A percentile compares a stretch with the other conserved stretches of the same genome.
phyloP scores from a whole-genome alignment of 2,797 vertebrate genomes.

The Rhodeus uyekii region DNA sequence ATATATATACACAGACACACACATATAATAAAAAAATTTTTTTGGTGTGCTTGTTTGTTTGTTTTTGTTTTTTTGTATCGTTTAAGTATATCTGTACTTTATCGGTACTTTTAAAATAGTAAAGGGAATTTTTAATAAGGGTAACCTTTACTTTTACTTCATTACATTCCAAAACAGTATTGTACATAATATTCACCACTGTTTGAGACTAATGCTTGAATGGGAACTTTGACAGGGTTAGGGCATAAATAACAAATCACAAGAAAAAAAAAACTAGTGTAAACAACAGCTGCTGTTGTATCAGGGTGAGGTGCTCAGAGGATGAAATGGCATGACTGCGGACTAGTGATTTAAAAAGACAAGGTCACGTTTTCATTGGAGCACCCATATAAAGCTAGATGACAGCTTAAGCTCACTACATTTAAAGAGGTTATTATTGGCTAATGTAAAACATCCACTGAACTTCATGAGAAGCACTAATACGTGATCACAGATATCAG shows the following conservation, averaged over 20 bases:
- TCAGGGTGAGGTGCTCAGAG: conserved; percentile 19
- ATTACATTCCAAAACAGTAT: no score
- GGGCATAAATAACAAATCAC: conserved; percentile 37
- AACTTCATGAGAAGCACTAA: conserved; percentile 18
- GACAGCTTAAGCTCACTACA: conserved; percentile 49
- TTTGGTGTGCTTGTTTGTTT: no score
- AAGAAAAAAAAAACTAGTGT: conserved; percentile 20
- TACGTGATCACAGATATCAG: conserved; percentile 29
- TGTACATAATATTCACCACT: no score
- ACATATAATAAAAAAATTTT: no score
- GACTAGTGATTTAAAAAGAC: conserved; percentile 50
- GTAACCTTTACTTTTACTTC: no score
- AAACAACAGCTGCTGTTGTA: conserved; percentile 53
- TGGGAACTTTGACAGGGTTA: conserved; percentile 24
- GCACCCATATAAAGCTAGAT: conserved; percentile 45
- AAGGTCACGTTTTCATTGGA: conserved; percentile 44
- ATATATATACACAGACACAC: no score
- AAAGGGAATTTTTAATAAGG: no score
- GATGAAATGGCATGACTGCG: conserved; percentile 20
- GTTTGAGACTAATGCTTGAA: conserved; percentile 24
- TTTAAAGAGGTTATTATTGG: conserved; percentile 35
- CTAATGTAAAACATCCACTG: conserved; percentile 45
- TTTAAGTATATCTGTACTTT: no score
- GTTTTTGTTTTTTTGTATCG: no score
- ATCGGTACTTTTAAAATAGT: no score